Evolutionary conservation across 2,113 vertebrate species (phyloP), one percentile per base, ranked within the genome.

Genomic region (Haemorhous mexicanus): DNA sequence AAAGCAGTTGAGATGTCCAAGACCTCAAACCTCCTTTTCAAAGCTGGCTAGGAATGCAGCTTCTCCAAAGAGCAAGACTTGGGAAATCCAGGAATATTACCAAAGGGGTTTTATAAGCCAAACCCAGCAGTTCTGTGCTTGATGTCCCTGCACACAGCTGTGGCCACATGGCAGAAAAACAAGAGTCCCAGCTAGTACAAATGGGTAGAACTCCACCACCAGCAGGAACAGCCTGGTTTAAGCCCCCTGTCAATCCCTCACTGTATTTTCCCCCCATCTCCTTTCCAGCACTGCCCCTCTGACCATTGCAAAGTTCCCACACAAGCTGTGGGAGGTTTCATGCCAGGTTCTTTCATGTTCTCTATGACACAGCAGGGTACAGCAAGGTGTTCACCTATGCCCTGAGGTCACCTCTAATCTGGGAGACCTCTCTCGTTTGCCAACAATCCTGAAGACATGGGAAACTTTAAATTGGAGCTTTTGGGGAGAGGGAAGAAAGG

Each of bases 221-320:
- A 59, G 70, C 37, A 79, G 37, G 9, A 89, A 75, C 2, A 59
- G 7, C 43, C 10, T 17, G 46, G 9, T 77, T 91, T 63, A 93
- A 91, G 22, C 16, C 43, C 10, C 5, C 56, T 91, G 59, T 33
- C 3, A 2, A 75, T 37, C 33, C 37, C 64, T 46, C 33, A 43
- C 10, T 8, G 5, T n/a, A 53, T 52, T 47, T 74, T 47, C 4
- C 37, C 9, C 19, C 9, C 58, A 44, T 22, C 18, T 61, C 39
- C 63, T 64, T 78, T 61, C 41, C 37, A 89, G 47, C 26, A 50
- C 15, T 14, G 2, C 24, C 33, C 23, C 21, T 47, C 22, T 1
- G 2, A 73, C 53, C 0, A 0, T 1, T 3, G 28, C 46, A 78
- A 90, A 69, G 49, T 47, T 23, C 43, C 1, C 0, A 3, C 35